phyloP scores from a whole-genome alignment of 2,888 invertebrate species.

The Oegoconia quadripuncta region DNA sequence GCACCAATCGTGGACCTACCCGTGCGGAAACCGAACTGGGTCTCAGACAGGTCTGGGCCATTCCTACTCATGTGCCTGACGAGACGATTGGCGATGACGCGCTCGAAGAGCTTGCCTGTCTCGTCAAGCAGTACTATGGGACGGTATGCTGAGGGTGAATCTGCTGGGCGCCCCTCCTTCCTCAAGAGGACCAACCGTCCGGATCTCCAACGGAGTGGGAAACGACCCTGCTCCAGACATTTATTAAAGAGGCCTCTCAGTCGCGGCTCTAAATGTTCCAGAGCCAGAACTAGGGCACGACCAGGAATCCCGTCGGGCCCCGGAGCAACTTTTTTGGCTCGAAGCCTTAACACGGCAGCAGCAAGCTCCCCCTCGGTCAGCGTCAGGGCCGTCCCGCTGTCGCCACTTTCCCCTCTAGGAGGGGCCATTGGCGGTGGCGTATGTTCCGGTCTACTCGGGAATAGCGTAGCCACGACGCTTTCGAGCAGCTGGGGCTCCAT shows the following conservation, averaged over 20 bases:
- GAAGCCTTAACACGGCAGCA: not conserved
- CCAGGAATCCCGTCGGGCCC: constrained; percentile 12
- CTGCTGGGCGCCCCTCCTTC: constrained; percentile 6
- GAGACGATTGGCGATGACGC: too few species aligned
- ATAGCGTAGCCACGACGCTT: not conserved
- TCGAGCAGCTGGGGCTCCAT: not conserved
- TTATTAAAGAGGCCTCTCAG: not conserved
- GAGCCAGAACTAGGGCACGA: not conserved
- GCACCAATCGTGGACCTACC: too few species aligned
- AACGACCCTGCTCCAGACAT: not conserved
- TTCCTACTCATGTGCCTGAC: too few species aligned
- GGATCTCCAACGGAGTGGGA: constrained; percentile 10
- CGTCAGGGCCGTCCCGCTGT: too few species aligned
- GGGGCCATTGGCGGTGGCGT: not conserved
- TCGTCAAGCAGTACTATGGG: too few species aligned
- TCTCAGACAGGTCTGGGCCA: too few species aligned
- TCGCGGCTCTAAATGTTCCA: not conserved
- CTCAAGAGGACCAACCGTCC: constrained; percentile 6
- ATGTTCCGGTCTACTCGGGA: not conserved
- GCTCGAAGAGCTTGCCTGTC: too few species aligned
- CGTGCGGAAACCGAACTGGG: too few species aligned
- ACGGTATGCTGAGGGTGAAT: constrained; percentile 2
- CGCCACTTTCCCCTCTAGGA: not conserved
- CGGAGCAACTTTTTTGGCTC: constrained; percentile 8
- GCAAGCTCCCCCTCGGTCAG: constrained; percentile 1